Conservation (phyloP, 2,888 invertebrate species). For the Hyposoter dolosus region DNA sequence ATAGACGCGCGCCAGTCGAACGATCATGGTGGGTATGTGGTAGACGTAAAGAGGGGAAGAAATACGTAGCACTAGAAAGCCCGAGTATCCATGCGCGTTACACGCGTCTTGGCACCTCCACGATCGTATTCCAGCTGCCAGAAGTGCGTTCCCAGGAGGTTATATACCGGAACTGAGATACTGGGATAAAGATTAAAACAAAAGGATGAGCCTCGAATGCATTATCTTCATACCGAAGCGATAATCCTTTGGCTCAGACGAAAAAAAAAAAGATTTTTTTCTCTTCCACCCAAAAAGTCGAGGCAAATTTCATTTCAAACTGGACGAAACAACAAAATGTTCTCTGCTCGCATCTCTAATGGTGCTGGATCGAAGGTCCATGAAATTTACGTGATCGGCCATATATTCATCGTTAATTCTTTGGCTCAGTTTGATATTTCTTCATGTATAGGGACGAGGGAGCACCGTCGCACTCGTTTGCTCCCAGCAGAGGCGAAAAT, state of each 20-base stretch:
- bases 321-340: too few species aligned
- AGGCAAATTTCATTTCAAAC: too few species aligned
- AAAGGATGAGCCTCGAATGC: background rate
- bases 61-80: background rate
- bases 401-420: slow-evolving; percentile 48
- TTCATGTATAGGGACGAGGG: slow-evolving; percentile 22
- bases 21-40: slow-evolving; percentile 31
- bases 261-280: background rate
- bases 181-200: slow-evolving; percentile 35
- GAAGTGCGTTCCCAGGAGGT: slow-evolving; percentile 56
- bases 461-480: slow-evolving; percentile 2
- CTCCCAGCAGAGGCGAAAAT: slow-evolving; percentile 49
- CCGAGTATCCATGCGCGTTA: slow-evolving; percentile 56
- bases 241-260: background rate
- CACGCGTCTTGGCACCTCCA: slow-evolving; percentile 37
- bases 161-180: slow-evolving; percentile 35
- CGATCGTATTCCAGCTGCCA: slow-evolving; percentile 45
- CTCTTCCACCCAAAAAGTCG: too few species aligned
- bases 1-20: slow-evolving; percentile 33
- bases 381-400: slow-evolving; percentile 41
- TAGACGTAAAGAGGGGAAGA: slow-evolving; percentile 20
- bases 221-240: background rate
- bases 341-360: background rate
- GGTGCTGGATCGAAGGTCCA: background rate
- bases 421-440: slow-evolving; percentile 2